Conservation (phyloP, 1,140 invertebrate species). For the Limonius californicus region DNA sequence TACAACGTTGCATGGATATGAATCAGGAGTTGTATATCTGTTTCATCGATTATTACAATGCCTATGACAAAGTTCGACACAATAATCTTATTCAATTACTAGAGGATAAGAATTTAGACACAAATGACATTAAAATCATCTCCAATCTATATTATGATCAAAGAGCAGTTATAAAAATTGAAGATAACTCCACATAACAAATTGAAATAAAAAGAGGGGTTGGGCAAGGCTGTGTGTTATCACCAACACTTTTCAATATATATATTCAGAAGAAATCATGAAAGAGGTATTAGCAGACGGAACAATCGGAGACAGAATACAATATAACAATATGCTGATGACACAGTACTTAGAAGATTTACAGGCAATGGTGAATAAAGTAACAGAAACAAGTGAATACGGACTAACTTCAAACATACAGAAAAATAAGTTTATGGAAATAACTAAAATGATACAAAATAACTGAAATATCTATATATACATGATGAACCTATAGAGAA, state of each 20-base stretch:
- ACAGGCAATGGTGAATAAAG: not conserved
- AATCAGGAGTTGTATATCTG: slow-evolving; percentile 14
- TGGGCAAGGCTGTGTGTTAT: slow-evolving; percentile 39
- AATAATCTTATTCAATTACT: slow-evolving; percentile 21
- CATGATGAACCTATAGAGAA: not conserved
- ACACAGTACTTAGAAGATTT: not conserved
- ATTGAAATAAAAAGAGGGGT: slow-evolving; percentile 32
- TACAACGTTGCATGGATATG: slow-evolving; percentile 18
- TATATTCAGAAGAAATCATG: slow-evolving; percentile 22
- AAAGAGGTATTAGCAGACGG: no score
- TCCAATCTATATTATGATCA: slow-evolving; percentile 20
- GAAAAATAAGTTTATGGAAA: not conserved
- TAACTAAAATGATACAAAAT: not conserved
- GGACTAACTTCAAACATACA: not conserved
- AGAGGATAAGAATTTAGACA: slow-evolving; percentile 18
- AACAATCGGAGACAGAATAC: no score
- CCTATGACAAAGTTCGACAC: slow-evolving; percentile 20
- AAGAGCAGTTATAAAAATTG: slow-evolving; percentile 17
- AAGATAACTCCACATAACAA: slow-evolving; percentile 23
- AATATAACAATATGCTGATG: no score
- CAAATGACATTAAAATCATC: slow-evolving; percentile 20
- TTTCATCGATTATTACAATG: slow-evolving; percentile 21
- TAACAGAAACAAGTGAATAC: not conserved
- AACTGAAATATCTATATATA: not conserved
- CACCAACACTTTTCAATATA: slow-evolving; percentile 40